These are phyloP conservation scores for Agrilus cyanescens DNA, from an alignment of 2,888 invertebrate genomes.

Conservation along the genomic window DNA sequence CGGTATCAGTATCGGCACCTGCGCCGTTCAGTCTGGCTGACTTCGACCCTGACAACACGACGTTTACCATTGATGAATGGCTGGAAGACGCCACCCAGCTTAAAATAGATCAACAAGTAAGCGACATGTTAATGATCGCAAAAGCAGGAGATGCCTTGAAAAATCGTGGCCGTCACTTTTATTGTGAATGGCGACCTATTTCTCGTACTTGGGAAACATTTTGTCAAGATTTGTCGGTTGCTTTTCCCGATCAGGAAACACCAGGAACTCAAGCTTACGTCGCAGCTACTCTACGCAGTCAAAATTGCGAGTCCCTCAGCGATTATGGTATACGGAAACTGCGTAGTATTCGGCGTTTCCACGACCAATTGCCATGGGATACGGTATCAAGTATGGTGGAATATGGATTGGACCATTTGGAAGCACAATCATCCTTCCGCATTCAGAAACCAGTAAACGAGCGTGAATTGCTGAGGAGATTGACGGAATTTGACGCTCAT, in stretches of 20 bases:
- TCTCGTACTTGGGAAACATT: slow-evolving; percentile 15
- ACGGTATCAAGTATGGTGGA: slow-evolving; percentile 9
- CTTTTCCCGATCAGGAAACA: slow-evolving; percentile 8
- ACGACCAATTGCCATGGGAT: slow-evolving; percentile 5
- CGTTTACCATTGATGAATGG: slow-evolving; percentile 2
- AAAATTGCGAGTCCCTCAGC: slow-evolving; percentile 6
- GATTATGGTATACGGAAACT: slow-evolving; percentile 10
- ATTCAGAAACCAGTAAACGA: slow-evolving; percentile 1
- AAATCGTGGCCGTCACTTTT: background rate
- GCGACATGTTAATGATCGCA: background rate
- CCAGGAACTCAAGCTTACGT: slow-evolving; percentile 14
- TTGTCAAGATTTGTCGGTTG: slow-evolving; percentile 12
- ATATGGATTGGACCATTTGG: slow-evolving; percentile 3
- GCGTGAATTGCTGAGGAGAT: slow-evolving; percentile 4
- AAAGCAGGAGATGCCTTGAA: background rate
- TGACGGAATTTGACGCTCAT: slow-evolving; percentile 4
- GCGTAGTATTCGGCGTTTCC: slow-evolving; percentile 5
- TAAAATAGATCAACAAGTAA: background rate
- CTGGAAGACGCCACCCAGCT: background rate
- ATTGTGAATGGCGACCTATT: slow-evolving; percentile 15
- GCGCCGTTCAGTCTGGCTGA: slow-evolving; percentile 6
- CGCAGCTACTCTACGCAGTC: slow-evolving; percentile 12
- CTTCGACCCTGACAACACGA: slow-evolving; percentile 10
- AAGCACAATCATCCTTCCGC: background rate
- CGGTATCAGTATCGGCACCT: background rate